Percentiles rank a stretch among this genome's conserved stretches.
These are phyloP conservation scores for Amitus sp. DNA, from an alignment of 2,888 invertebrate genomes.

Conservation along the genomic window DNA sequence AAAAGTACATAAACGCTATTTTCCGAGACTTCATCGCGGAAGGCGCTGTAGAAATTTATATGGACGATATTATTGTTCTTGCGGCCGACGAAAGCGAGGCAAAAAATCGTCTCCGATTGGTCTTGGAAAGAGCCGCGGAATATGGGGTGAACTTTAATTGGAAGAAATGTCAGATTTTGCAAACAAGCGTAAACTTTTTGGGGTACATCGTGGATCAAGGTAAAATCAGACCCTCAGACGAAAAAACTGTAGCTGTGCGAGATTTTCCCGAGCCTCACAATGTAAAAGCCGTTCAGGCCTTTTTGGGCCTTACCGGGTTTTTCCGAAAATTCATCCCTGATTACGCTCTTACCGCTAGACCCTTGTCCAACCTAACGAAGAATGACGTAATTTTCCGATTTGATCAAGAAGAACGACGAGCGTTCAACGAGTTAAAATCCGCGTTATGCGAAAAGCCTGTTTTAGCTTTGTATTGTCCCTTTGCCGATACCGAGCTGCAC, in stretches of 20 bases:
- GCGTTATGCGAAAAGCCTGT: slow-evolving; percentile 15
- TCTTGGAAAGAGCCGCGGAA: not conserved
- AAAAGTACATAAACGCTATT: slow-evolving; percentile 24
- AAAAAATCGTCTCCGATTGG: not conserved
- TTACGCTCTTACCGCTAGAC: slow-evolving; percentile 13
- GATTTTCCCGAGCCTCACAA: slow-evolving; percentile 23
- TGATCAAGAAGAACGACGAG: not conserved
- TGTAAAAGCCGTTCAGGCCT: slow-evolving; percentile 29
- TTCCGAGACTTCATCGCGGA: slow-evolving; percentile 16
- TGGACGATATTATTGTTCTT: slow-evolving; percentile 28
- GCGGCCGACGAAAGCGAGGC: not conserved
- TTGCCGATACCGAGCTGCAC: slow-evolving; percentile 25
- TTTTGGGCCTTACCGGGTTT: slow-evolving; percentile 38
- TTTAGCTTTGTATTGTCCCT: slow-evolving; percentile 11
- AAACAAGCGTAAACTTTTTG: slow-evolving; percentile 1
- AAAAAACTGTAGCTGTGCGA: not conserved
- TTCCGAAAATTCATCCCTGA: slow-evolving; percentile 37
- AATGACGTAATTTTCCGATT: slow-evolving; percentile 14
- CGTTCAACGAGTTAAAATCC: slow-evolving; percentile 14
- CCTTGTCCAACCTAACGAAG: slow-evolving; percentile 20
- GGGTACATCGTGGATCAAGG: not conserved
- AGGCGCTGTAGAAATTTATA: slow-evolving; percentile 16
- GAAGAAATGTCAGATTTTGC: slow-evolving; percentile 6
- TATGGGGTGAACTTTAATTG: slow-evolving; percentile 6
- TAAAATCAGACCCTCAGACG: slow-evolving; percentile 4